Evolutionary conservation across 2,797 vertebrate species (phyloP).

Genomic region (Spea hammondii): DNA sequence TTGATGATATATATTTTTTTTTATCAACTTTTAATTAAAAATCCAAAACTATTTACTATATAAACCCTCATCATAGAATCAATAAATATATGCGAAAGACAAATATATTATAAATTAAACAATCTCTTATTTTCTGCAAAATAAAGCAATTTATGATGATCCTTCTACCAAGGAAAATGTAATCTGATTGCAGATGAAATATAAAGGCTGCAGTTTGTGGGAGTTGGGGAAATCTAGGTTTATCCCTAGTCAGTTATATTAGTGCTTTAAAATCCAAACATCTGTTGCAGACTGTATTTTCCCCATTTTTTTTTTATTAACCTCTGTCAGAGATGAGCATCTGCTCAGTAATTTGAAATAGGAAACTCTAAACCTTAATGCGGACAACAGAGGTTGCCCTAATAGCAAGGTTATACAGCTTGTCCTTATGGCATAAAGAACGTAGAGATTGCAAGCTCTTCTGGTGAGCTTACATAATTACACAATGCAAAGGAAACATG

Average conservation of each 20-base stretch:
- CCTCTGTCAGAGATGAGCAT: constrained; percentile 38
- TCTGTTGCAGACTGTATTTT: constrained; percentile 57
- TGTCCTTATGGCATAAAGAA: too few relatives aligned
- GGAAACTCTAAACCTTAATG: constrained; percentile 35
- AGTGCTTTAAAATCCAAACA: constrained; percentile 56
- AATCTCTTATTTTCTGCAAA: too few relatives aligned
- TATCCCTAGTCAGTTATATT: constrained; percentile 54
- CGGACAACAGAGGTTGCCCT: constrained; percentile 38
- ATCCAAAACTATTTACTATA: too few relatives aligned
- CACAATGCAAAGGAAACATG: too few relatives aligned
- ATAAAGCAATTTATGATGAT: too few relatives aligned
- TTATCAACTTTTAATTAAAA: too few relatives aligned
- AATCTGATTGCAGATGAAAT: constrained; percentile 63
- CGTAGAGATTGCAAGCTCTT: too few relatives aligned
- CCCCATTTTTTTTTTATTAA: constrained; percentile 55
- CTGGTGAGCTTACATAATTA: too few relatives aligned
- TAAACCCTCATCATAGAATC: too few relatives aligned
- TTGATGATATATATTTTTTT: too few relatives aligned
- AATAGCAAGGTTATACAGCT: constrained; percentile 26
- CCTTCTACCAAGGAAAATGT: constrained; percentile 36
- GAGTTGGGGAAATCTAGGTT: constrained; percentile 58
- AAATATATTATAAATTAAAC: too few relatives aligned
- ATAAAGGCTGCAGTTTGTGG: constrained; percentile 48
- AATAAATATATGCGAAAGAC: too few relatives aligned
- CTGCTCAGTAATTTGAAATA: constrained; percentile 50